Base-by-base conservation (phyloP, 2,113 vertebrate species). In the Pterocles gutturalis region DNA sequence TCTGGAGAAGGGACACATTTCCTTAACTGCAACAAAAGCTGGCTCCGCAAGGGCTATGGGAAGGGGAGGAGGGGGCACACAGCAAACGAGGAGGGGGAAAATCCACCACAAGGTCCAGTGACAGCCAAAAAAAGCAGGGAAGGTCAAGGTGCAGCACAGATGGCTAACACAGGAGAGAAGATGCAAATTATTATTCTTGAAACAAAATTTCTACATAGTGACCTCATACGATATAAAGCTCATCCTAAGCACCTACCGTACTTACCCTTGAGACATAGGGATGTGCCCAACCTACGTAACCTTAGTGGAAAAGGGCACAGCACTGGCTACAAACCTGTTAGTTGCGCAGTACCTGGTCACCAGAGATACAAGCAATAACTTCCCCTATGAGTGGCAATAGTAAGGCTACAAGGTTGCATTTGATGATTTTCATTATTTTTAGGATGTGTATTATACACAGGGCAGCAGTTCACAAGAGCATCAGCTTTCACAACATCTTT, bases 251-350 rank as follows among this genome's bases (percentile, higher is more conserved):
- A 46, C 25, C 38, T 25, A 25, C 13, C 5, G 33, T 58, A 28
- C 31, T 8, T 17, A 29, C 6, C 36, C n/a, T 45, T 38, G n/a
- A 66, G 51, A 17, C 19, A 57, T 5, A 25, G 16, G 28, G n/a
- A 26, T 0, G 2, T 31, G 15, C 41, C 60, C 31, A 53, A 0
- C 16, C 61, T 18, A 31, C 51, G 36, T 3, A n/a, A 22, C 9
- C 21, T 18, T 17, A n/a, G 38, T 11, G 54, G 70, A 53, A 89
- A 29, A 19, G 54, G 0, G 2, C 11, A 5, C 45, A 64, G 7
- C 18, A 34, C 16, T 11, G 14, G 8, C 10, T 4, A 19, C n/a
- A 85, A 41, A 51, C 11, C 61, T 15, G 11, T 7, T n/a, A 16
- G 22, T 31, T 2, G 29, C 17, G 51, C 29, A 45, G n/a, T 1